Conservation (phyloP, 1,140 invertebrate genomes). For the Hyles vespertilio region DNA sequence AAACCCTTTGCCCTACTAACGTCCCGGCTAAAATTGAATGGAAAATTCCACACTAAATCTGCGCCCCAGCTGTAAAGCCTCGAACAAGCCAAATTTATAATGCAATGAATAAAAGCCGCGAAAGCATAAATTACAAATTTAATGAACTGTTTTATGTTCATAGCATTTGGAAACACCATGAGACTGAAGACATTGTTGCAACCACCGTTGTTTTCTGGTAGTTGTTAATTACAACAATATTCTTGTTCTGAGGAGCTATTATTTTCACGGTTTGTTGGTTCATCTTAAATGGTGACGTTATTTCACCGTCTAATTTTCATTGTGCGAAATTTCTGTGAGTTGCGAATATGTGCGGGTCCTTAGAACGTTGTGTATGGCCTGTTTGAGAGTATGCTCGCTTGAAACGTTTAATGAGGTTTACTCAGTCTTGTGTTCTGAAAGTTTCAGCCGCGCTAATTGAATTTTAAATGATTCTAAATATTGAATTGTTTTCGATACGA, state of each 20-base stretch:
- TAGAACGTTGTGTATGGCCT: no score
- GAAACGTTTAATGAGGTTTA: constrained; percentile 7
- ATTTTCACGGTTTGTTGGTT: constrained; percentile 59
- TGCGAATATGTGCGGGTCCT: constrained; percentile 9
- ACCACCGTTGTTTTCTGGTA: constrained; percentile 60
- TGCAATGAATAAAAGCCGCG: constrained; percentile 33
- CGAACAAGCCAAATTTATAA: constrained; percentile 29
- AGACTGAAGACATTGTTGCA: constrained; percentile 33
- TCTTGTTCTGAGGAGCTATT: constrained; percentile 47
- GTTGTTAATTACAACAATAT: constrained; percentile 60
- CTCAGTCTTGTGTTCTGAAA: not conserved
- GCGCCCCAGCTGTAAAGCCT: constrained; percentile 17
- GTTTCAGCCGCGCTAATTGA: not conserved
- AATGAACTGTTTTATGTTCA: constrained; percentile 43
- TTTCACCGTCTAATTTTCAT: constrained; percentile 53
- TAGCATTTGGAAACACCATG: constrained; percentile 16
- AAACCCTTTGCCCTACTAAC: not conserved
- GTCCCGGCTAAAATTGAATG: not conserved
- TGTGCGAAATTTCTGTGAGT: constrained; percentile 47
- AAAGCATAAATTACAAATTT: constrained; percentile 40
- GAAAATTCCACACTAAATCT: constrained; percentile 17
- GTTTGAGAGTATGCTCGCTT: no score
- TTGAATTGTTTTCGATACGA: not conserved
- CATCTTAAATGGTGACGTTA: constrained; percentile 53
- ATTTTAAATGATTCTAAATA: constrained; percentile 1